phyloP scores from a whole-genome alignment of 1,140 invertebrate genomes.

The Leptestheria dahalacensis region DNA sequence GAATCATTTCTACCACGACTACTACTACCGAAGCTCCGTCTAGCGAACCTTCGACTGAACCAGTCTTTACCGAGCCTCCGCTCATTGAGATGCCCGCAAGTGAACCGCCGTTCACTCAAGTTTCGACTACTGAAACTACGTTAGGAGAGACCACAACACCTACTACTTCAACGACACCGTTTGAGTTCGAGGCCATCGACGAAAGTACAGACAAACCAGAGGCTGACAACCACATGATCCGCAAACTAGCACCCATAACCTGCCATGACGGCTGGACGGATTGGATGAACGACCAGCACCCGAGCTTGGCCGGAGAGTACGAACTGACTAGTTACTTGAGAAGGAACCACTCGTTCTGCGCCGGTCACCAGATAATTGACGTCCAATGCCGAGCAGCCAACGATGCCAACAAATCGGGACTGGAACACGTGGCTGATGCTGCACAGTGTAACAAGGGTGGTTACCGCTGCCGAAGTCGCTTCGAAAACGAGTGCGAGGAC shows the following conservation, averaged over 20 bases:
- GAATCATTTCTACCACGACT: conserved; percentile 2
- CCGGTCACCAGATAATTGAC: conserved; percentile 20
- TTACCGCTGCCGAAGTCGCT: conserved; percentile 18
- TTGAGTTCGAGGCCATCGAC: neutral
- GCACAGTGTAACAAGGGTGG: conserved; percentile 20
- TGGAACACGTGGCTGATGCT: conserved; percentile 6
- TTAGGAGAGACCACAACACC: neutral
- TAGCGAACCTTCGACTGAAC: too few species aligned
- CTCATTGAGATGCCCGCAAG: too few species aligned
- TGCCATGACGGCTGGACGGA: conserved; percentile 27
- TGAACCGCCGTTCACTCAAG: too few species aligned
- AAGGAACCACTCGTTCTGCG: conserved; percentile 23
- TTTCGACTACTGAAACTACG: neutral
- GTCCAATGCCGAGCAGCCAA: conserved; percentile 26
- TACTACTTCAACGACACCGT: neutral
- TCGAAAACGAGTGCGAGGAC: conserved; percentile 25
- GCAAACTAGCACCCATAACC: neutral
- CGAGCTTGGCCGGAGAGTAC: conserved; percentile 25
- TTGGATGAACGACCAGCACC: conserved; percentile 28
- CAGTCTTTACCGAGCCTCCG: too few species aligned
- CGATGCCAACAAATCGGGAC: conserved; percentile 20
- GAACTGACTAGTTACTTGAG: conserved; percentile 26
- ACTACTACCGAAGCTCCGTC: neutral
- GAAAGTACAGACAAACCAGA: neutral
- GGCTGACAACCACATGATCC: conserved; percentile 8